Percentiles rank a stretch among this genome's conserved stretches.
phyloP scores from a whole-genome alignment of 2,113 vertebrate species.

The Syrmaticus mikado region DNA sequence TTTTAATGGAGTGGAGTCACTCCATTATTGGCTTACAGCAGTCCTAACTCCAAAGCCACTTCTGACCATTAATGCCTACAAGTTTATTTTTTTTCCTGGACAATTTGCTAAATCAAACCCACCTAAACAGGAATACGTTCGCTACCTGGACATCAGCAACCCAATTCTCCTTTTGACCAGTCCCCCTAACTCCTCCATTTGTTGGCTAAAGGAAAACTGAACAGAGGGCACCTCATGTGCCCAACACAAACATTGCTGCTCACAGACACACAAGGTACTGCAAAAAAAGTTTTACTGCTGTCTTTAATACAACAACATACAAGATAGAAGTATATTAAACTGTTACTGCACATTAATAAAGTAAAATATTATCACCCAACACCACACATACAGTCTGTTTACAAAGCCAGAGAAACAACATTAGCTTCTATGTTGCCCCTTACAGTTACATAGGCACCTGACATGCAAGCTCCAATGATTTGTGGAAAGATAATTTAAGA shows the following conservation, averaged over 20 bases:
- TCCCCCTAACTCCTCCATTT: not conserved
- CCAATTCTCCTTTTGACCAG: too few relatives aligned
- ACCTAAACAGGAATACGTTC: not conserved
- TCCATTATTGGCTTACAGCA: not conserved
- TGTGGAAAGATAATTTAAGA: not conserved
- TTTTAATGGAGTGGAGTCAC: not conserved
- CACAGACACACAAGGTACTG: not conserved
- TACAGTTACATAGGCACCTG: not conserved
- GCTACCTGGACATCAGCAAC: not conserved
- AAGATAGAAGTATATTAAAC: not conserved
- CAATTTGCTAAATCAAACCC: not conserved
- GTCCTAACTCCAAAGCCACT: not conserved
- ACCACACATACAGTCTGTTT: not conserved
- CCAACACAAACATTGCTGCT: fast-evolving
- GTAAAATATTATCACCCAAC: not conserved
- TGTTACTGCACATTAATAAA: not conserved
- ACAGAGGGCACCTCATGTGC: not conserved
- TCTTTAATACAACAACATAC: not conserved
- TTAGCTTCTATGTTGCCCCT: not conserved
- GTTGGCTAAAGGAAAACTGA: not conserved
- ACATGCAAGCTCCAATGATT: not conserved
- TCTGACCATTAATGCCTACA: fast-evolving
- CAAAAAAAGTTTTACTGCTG: not conserved
- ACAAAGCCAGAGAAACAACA: not conserved
- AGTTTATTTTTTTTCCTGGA: not conserved